These are phyloP conservation scores for Ceratoteleas bidentatus DNA, from an alignment of 1,140 invertebrate species.

Conservation along the genomic window DNA sequence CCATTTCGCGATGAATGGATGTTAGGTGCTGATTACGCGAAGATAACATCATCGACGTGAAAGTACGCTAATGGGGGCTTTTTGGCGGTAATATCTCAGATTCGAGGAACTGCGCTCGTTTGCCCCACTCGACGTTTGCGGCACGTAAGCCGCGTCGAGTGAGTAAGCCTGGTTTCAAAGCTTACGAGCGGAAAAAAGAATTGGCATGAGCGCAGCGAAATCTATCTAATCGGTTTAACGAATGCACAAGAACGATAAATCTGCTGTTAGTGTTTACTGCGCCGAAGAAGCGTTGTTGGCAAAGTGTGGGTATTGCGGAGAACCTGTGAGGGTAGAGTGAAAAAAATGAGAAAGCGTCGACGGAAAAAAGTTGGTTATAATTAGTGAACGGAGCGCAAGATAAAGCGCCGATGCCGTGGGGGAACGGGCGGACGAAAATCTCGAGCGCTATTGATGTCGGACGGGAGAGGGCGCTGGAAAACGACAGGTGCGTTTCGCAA, in stretches of 20 bases:
- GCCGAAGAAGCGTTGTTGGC: constrained; percentile 18
- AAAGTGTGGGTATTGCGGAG: no score
- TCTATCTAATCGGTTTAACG: constrained; percentile 80
- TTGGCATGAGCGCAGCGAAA: constrained; percentile 73
- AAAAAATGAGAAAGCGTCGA: constrained; percentile 31
- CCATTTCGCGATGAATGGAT: constrained; percentile 10
- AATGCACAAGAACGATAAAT: constrained; percentile 76
- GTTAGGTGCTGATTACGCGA: constrained; percentile 22
- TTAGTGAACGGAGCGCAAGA: constrained; percentile 48
- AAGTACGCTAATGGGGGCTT: constrained; percentile 30
- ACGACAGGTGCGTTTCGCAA: constrained; percentile 74
- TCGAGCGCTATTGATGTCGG: constrained; percentile 73
- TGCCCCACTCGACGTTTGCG: constrained; percentile 45
- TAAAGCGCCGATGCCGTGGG: constrained; percentile 25
- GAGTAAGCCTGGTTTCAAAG: constrained; percentile 73
- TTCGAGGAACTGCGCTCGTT: constrained; percentile 30
- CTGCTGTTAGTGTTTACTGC: constrained; percentile 73
- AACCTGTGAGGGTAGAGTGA: no score
- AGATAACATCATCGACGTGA: constrained; percentile 28
- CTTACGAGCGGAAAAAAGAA: constrained; percentile 48
- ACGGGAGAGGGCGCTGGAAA: constrained; percentile 59
- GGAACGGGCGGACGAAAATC: constrained; percentile 38
- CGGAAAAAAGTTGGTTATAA: constrained; percentile 53
- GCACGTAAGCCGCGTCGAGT: constrained; percentile 70
- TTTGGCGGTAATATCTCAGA: constrained; percentile 36